Percentiles rank a stretch among this genome's conserved stretches.
phyloP scores from a whole-genome alignment of 2,888 invertebrate species.

The Euphydryas editha region DNA sequence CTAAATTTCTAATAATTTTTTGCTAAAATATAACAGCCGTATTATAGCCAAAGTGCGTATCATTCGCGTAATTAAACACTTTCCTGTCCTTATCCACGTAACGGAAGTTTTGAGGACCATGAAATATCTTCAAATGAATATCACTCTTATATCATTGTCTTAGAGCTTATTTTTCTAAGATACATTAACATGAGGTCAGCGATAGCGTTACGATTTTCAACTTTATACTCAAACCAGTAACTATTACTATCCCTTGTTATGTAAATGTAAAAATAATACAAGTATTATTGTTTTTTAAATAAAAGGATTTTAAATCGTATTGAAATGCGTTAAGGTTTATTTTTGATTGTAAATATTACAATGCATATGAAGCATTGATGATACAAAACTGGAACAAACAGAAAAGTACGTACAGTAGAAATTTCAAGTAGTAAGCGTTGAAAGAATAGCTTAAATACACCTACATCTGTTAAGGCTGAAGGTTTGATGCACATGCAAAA shows the following conservation, averaged over 20 bases:
- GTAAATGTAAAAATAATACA: conserved; percentile 1
- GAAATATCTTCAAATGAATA: not conserved
- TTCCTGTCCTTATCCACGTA: conserved; percentile 12
- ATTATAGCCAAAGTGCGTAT: conserved; percentile 23
- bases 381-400: conserved; percentile 25
- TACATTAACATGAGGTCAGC: not conserved
- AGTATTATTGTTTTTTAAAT: not conserved
- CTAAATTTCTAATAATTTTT: not conserved
- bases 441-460: conserved; percentile 12
- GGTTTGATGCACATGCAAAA: too few relatives aligned
- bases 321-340: not conserved
- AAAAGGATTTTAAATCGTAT: not conserved
- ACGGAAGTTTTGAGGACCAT: conserved; percentile 8
- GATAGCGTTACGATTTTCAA: not conserved
- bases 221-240: not conserved
- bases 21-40: not conserved
- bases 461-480: not conserved
- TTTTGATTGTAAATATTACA: not conserved
- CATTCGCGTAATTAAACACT: conserved; percentile 37
- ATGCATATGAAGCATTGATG: conserved; percentile 7
- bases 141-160: not conserved
- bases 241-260: not conserved
- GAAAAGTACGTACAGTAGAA: conserved; percentile 4
- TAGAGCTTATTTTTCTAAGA: not conserved
- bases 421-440: conserved; percentile 16